Evolutionary conservation across 2,888 invertebrate species (phyloP).

Genomic region (Petrolisthes manimaculis): DNA sequence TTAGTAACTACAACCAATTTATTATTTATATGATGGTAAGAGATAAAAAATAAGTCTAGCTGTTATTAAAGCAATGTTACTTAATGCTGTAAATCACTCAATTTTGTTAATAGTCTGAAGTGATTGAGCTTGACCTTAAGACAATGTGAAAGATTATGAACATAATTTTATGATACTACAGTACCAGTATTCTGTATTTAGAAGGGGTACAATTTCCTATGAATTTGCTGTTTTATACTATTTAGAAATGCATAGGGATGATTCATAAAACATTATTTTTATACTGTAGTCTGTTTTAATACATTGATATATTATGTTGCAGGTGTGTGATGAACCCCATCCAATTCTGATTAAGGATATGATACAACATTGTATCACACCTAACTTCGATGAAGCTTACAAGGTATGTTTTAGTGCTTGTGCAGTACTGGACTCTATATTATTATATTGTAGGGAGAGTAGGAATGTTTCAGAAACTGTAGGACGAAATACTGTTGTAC

Average conservation of each 20-base stretch:
- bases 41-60: background rate
- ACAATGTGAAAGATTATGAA: too few species aligned
- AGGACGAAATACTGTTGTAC: background rate
- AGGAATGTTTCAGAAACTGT: background rate
- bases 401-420: slow-evolving; percentile 72
- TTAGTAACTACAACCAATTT: background rate
- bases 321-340: slow-evolving; percentile 98
- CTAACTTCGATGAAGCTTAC: slow-evolving; percentile 88
- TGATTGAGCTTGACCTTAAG: too few species aligned
- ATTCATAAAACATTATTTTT: too few species aligned
- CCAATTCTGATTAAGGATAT: slow-evolving; percentile 92
- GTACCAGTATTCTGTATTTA: too few species aligned
- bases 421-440: background rate
- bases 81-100: too few species aligned
- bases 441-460: background rate
- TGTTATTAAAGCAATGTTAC: too few species aligned
- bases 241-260: too few species aligned
- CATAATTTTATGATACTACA: too few species aligned
- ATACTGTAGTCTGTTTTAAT: too few species aligned
- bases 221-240: too few species aligned
- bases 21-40: background rate
- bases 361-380: slow-evolving; percentile 84
- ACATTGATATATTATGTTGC: slow-evolving; percentile 16
- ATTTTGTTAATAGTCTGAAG: too few species aligned
- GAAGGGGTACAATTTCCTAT: too few species aligned